Percentiles rank a stretch among this genome's conserved stretches.
Evolutionary conservation across 2,113 vertebrate genomes (phyloP).

Genomic region (Sylvia atricapilla): DNA sequence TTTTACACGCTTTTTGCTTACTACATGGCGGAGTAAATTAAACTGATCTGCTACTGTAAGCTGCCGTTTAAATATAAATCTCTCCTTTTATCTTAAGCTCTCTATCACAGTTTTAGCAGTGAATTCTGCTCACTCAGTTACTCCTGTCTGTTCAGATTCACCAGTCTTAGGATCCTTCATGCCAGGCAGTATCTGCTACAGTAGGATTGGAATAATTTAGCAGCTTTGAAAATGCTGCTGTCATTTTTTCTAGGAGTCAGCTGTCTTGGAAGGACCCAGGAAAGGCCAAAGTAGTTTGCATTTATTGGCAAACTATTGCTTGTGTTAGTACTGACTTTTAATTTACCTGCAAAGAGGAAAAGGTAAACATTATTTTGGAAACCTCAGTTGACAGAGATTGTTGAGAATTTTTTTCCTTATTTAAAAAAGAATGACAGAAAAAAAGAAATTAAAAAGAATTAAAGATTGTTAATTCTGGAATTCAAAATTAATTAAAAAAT

Average conservation of each 20-base stretch:
- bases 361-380: not conserved
- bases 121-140: slow-evolving; percentile 26
- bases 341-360: not conserved
- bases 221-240: slow-evolving; percentile 38
- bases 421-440: not conserved
- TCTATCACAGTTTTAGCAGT: slow-evolving; percentile 6
- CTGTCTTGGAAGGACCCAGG: not conserved
- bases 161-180: not conserved
- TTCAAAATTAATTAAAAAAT: not conserved
- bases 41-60: slow-evolving; percentile 7
- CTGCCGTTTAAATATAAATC: slow-evolving; percentile 35
- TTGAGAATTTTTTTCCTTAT: not conserved
- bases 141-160: slow-evolving; percentile 23
- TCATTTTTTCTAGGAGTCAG: slow-evolving; percentile 31
- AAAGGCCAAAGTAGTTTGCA: slow-evolving; percentile 40
- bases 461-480: not conserved
- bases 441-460: no score
- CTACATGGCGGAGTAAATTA: slow-evolving; percentile 15
- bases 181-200: slow-evolving; percentile 13
- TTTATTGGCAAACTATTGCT: slow-evolving; percentile 14
- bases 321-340: not conserved
- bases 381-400: not conserved
- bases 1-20: slow-evolving; percentile 38
- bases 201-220: slow-evolving; percentile 46
- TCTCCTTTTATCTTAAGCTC: slow-evolving; percentile 42